A percentile compares a stretch with the other conserved stretches of the same genome.
These are phyloP conservation scores for Eulacestoma nigropectus DNA, from an alignment of 2,113 vertebrate genomes.

Conservation along the genomic window DNA sequence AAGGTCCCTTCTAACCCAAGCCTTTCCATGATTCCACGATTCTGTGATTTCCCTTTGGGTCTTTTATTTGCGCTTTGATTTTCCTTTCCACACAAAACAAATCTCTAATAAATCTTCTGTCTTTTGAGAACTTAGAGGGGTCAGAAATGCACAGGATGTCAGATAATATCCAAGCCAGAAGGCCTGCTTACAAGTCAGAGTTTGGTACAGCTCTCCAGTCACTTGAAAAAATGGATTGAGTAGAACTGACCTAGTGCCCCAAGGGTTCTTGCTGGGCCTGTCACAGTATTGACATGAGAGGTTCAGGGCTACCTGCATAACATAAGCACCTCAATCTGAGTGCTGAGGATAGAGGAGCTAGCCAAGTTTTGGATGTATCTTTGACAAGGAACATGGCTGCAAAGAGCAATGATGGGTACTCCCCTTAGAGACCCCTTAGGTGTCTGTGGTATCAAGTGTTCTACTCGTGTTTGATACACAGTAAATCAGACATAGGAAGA, in stretches of 20 bases:
- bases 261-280: neutral
- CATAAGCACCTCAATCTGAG: neutral
- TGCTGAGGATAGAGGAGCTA: neutral
- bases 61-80: neutral
- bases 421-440: neutral
- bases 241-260: neutral
- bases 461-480: neutral
- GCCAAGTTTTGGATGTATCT: neutral
- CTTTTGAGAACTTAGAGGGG: neutral
- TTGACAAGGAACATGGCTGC: neutral
- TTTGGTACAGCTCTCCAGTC: neutral
- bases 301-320: neutral
- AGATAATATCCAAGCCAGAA: neutral
- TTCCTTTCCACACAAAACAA: neutral
- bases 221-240: neutral
- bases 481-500: neutral
- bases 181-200: neutral
- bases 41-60: neutral
- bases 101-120: neutral
- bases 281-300: neutral
- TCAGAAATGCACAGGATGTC: neutral
- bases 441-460: neutral
- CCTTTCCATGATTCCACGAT: neutral
- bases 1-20: neutral
- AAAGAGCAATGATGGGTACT: neutral